A percentile compares a stretch with the other conserved stretches of the same genome.
Conservation (phyloP, 2,888 invertebrate species). For the Drosophila anomelani region DNA sequence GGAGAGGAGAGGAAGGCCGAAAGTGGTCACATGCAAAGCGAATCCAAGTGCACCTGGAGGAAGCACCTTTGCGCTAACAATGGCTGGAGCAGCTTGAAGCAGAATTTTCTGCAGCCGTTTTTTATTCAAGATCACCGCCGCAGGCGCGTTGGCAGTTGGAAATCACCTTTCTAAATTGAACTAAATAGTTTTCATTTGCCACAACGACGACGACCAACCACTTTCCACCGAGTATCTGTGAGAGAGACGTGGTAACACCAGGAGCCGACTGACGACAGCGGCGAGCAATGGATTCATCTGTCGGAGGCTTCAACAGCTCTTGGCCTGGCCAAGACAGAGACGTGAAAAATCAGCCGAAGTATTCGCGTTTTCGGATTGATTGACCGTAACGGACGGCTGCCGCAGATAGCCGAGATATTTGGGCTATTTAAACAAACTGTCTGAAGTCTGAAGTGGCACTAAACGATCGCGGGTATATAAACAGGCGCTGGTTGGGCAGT, state of each 20-base stretch:
- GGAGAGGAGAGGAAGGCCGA: background rate
- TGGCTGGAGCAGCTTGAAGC: conserved; percentile 4
- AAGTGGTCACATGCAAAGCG: conserved; percentile 36
- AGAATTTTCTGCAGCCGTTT: background rate
- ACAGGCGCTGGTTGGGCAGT: background rate
- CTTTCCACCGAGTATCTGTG: conserved; percentile 39
- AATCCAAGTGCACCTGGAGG: conserved; percentile 1
- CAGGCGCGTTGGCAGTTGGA: conserved; percentile 54
- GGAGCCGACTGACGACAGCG: conserved; percentile 6
- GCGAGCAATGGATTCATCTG: conserved; percentile 7
- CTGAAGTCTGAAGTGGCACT: conserved; percentile 13
- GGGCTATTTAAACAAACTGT: conserved; percentile 2
- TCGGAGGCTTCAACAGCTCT: conserved; percentile 9
- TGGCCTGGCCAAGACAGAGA: background rate
- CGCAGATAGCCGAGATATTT: conserved; percentile 6
- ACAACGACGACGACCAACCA: conserved; percentile 35
- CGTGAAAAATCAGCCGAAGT: background rate
- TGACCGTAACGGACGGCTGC: background rate
- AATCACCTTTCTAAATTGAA: conserved; percentile 82
- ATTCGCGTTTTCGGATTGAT: conserved; percentile 16
- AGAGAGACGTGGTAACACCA: conserved; percentile 14
- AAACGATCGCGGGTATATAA: conserved; percentile 4
- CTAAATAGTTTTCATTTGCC: conserved; percentile 76
- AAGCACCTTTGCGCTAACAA: conserved; percentile 9
- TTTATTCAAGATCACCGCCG: conserved; percentile 38